These are phyloP conservation scores for Columbina picui DNA, from an alignment of 2,113 vertebrate species.

Conservation along the genomic window DNA sequence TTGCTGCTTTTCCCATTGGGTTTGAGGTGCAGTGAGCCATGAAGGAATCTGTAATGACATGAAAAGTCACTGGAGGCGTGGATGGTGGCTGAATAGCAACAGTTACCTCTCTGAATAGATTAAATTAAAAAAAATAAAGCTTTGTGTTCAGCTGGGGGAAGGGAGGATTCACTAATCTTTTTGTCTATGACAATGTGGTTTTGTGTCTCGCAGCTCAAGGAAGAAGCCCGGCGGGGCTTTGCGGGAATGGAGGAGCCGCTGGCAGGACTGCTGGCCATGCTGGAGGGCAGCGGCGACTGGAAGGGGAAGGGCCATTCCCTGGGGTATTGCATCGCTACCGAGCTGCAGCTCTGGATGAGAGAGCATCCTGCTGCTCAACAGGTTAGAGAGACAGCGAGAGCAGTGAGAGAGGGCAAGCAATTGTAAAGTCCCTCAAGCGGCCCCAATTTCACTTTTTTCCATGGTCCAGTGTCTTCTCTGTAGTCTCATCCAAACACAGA, in stretches of 20 bases:
- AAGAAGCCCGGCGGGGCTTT: slow-evolving; percentile 62
- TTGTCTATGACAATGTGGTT: slow-evolving; percentile 37
- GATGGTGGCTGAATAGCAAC: slow-evolving; percentile 71
- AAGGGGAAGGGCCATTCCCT: slow-evolving; percentile 34
- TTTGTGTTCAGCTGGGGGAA: slow-evolving; percentile 18
- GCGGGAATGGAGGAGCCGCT: slow-evolving; percentile 46
- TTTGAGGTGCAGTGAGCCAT: slow-evolving; percentile 61
- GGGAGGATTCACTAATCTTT: slow-evolving; percentile 49
- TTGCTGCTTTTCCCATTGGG: slow-evolving; percentile 66
- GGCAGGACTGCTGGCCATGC: slow-evolving; percentile 59
- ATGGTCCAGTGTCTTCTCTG: background rate
- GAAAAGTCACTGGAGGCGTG: slow-evolving; percentile 63
- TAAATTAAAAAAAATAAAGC: slow-evolving; percentile 57
- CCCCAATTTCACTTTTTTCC: background rate
- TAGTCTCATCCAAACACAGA: background rate
- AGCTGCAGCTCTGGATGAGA: slow-evolving; percentile 63
- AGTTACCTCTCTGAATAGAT: slow-evolving; percentile 75
- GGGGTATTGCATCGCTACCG: slow-evolving; percentile 21
- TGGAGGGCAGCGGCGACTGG: slow-evolving; percentile 20
- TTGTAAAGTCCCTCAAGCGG: background rate
- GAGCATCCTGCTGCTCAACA: slow-evolving; percentile 37
- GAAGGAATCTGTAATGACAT: slow-evolving; percentile 67
- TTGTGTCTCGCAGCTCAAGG: slow-evolving; percentile 70
- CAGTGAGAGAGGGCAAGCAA: background rate
- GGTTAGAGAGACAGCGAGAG: slow-evolving; percentile 58